These are phyloP conservation scores for Bambusicola thoracicus DNA, from an alignment of 2,113 vertebrate genomes.

Conservation along the genomic window DNA sequence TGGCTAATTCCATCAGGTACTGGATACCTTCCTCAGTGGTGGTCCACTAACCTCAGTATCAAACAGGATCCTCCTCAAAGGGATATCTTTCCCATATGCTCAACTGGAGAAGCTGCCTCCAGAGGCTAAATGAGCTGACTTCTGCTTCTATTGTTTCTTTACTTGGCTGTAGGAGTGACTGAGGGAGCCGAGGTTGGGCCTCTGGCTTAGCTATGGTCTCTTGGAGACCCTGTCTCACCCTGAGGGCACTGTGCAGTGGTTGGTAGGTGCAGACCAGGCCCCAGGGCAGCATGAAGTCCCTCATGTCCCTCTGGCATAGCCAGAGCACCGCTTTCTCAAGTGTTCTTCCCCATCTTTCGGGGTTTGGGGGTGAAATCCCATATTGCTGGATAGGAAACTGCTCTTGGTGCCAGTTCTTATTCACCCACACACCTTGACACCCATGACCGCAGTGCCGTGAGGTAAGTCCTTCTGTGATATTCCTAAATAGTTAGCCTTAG, in stretches of 20 bases:
- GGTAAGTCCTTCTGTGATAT: neutral
- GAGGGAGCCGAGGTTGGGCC: neutral
- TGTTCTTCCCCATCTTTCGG: neutral
- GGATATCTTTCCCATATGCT: neutral
- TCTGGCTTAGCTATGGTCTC: neutral
- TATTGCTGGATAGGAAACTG: neutral
- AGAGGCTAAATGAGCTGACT: neutral
- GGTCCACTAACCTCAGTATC: neutral
- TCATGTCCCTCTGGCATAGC: neutral
- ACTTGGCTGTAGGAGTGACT: neutral
- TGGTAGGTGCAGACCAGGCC: neutral
- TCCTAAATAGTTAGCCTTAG: neutral
- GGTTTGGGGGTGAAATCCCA: neutral
- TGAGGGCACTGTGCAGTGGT: neutral
- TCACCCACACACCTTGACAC: neutral
- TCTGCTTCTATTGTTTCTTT: neutral
- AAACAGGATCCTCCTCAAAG: neutral
- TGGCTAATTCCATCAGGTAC: neutral
- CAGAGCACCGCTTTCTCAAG: neutral
- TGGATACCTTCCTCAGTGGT: neutral
- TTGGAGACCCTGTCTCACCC: neutral
- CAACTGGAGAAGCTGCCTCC: neutral
- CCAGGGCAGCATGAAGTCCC: fast-evolving
- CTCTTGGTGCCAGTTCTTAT: neutral
- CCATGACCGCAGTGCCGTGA: too few relatives aligned